Evolutionary conservation across 2,888 invertebrate genomes (phyloP).

Genomic region (Monoplex corrugatus): DNA sequence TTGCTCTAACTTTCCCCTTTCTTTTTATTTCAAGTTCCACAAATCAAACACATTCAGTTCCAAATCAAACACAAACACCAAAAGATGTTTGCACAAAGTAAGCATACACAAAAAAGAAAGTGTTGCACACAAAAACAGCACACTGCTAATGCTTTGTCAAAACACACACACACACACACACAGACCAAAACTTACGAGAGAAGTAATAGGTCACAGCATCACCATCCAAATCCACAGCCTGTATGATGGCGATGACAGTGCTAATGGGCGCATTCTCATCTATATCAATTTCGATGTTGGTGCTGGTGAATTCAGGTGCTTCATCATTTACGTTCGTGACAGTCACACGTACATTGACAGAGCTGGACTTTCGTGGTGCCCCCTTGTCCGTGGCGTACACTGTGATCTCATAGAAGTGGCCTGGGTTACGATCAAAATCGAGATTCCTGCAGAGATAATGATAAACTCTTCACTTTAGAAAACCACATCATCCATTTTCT

Average conservation of each 20-base stretch:
- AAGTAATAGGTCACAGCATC: constrained; percentile 95
- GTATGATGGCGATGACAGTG: constrained; percentile 96
- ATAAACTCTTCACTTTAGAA: too few species aligned
- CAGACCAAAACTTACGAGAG: constrained; percentile 64
- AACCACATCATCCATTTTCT: too few species aligned
- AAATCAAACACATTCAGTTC: too few species aligned
- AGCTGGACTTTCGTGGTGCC: constrained; percentile 94
- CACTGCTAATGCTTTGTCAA: too few species aligned
- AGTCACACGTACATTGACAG: constrained; percentile 95
- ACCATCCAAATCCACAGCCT: constrained; percentile 98
- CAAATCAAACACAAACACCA: background rate
- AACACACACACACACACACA: background rate
- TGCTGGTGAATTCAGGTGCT: constrained; percentile 86
- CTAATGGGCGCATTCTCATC: constrained; percentile 83
- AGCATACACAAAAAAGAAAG: too few species aligned
- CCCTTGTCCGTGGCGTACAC: constrained; percentile 98
- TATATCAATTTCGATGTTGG: constrained; percentile 65
- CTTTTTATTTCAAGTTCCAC: too few species aligned
- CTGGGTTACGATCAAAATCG: constrained; percentile 76
- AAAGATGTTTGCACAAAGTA: too few species aligned
- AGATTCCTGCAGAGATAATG: constrained; percentile 73
- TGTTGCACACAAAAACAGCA: background rate
- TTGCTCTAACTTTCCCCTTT: too few species aligned
- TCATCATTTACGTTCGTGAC: constrained; percentile 99
- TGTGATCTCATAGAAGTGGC: constrained; percentile 89